Percentiles rank a stretch among this genome's conserved stretches.
Evolutionary conservation across 2,113 vertebrate genomes (phyloP).

Genomic region (Greenwoodochromis staneri): DNA sequence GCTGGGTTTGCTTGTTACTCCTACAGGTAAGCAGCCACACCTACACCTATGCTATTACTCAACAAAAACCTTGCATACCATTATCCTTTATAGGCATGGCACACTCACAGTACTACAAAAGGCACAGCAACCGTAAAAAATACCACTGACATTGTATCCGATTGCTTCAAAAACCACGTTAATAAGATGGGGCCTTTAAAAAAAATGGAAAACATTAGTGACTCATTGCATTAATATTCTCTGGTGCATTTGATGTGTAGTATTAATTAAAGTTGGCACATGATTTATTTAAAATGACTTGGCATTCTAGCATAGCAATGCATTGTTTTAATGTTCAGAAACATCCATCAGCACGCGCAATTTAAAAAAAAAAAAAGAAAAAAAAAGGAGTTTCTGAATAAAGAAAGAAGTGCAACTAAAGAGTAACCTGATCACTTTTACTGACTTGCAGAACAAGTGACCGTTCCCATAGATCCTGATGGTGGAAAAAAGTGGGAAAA

Average conservation of each 20-base stretch:
- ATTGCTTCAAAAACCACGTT: not conserved
- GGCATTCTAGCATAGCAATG: not conserved
- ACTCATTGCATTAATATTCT: not conserved
- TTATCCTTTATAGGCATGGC: not conserved
- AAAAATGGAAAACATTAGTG: not conserved
- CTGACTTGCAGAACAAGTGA: not conserved
- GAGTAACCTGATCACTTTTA: not conserved
- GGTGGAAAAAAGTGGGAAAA: conserved; percentile 22
- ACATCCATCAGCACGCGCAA: fast-evolving
- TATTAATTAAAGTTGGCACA: not conserved
- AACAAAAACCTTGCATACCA: conserved; percentile 7
- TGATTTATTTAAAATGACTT: not conserved
- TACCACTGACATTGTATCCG: not conserved
- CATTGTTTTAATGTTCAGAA: not conserved
- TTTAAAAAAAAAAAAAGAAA: fast-evolving
- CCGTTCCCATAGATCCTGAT: not conserved
- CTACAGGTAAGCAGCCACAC: conserved; percentile 24
- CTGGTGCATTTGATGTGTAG: not conserved
- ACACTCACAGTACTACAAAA: not conserved
- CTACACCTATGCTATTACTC: not conserved
- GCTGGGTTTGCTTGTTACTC: not conserved
- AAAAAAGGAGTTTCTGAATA: not conserved
- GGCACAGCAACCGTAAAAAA: not conserved
- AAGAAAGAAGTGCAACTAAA: not conserved
- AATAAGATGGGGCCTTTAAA: not conserved